Base-by-base conservation (phyloP, 2,113 vertebrate species). In the Callipepla californica region DNA sequence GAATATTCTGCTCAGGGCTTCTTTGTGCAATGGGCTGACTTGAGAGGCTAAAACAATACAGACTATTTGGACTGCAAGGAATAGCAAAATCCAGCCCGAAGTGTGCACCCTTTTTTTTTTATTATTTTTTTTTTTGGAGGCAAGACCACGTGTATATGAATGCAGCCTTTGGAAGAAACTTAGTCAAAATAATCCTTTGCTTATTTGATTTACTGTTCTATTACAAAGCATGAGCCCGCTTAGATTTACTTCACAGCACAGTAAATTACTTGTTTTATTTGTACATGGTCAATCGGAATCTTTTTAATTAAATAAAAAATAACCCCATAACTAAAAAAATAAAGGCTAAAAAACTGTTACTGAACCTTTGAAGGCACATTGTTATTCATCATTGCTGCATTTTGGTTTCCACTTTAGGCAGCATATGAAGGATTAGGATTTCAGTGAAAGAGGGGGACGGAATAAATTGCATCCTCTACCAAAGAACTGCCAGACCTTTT, bases 381-480 rank as follows among this genome's bases (percentile, higher is more conserved):
- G 94, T 93, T 95, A 97, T 97, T 97, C 94, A 94, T 96, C 94
- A 91, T 92, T 73, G 45, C 51, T 25, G 20, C 25, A 3, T 85
- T 96, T 97, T 87, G 96, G 95, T 95, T 97, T 96, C 95, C 96
- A 96, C 94, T 93, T 96, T 87, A 66, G 89, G 97, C 94, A 96
- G 94, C 91, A 79, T 95, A 95, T 96, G 96, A 96, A 97, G 95
- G 96, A 97, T 97, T 97, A 97, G 96, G 89, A 84, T 96, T 94
- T 97, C 88, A 87, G 0, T 97, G 96, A 97, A 97, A 97, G 96
- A 93, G 40, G 38, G 57, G 73, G 89, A 92, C 93, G 91, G 95
- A 98, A 97, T 97, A 97, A 97, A 97, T 98, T 97, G 97, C 94
- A 91, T 96, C 96, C 85, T 91, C 73, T 57, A 80, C 96, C 94